Percentiles rank a stretch among this genome's conserved stretches.
These are phyloP conservation scores for Dryadula phaetusa DNA, from an alignment of 2,888 invertebrate genomes.

Conservation along the genomic window DNA sequence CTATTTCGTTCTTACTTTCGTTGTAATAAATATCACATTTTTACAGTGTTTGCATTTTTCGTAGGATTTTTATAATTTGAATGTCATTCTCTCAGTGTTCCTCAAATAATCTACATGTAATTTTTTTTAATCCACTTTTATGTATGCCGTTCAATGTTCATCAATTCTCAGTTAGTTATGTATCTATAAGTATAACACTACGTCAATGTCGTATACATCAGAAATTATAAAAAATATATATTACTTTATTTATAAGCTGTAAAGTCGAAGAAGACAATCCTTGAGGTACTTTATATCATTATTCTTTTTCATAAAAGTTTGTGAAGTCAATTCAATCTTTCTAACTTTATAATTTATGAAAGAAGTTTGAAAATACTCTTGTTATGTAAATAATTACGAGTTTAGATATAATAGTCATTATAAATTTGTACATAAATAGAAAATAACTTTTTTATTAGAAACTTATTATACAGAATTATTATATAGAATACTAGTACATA, in stretches of 20 bases:
- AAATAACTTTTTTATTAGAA: background rate
- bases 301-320: conserved; percentile 22
- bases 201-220: background rate
- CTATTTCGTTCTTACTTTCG: background rate
- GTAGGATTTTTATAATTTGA: too few species aligned
- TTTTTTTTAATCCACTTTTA: too few species aligned
- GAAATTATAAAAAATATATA: background rate
- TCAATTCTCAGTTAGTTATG: too few species aligned
- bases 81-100: too few species aligned
- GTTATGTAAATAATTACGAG: background rate
- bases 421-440: background rate
- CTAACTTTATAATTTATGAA: conserved; percentile 23
- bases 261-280: conserved; percentile 2
- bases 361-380: background rate
- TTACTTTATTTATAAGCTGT: background rate
- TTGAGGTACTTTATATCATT: conserved; percentile 14
- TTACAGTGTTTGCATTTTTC: too few species aligned
- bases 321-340: conserved; percentile 23
- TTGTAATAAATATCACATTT: too few species aligned
- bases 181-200: too few species aligned
- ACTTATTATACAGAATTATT: background rate
- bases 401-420: background rate
- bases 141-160: too few species aligned
- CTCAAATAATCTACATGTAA: too few species aligned
- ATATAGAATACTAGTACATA: too few species aligned